Evolutionary conservation across 2,888 invertebrate species (phyloP).

Genomic region (Nymphalis polychloros): DNA sequence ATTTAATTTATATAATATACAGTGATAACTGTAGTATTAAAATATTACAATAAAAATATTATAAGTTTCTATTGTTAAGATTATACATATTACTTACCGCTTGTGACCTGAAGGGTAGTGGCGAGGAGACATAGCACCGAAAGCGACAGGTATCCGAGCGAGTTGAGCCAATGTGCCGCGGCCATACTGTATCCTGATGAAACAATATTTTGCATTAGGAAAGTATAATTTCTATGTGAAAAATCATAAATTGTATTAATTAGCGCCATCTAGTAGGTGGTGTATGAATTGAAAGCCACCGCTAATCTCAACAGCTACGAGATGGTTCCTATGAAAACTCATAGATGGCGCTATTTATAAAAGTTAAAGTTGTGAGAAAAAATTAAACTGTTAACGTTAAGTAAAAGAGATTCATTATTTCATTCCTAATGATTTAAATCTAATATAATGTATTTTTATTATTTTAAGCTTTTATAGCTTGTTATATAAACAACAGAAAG

Average conservation of each 20-base stretch:
- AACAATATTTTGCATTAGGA: not conserved
- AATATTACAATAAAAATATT: too few species aligned
- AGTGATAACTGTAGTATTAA: too few species aligned
- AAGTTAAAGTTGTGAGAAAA: not conserved
- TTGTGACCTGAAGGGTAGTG: constrained; percentile 88
- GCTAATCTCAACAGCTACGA: not conserved
- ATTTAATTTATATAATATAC: too few species aligned
- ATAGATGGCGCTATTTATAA: constrained; percentile 41
- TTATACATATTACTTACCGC: constrained; percentile 82
- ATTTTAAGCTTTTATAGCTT: too few species aligned
- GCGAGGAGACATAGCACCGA: constrained; percentile 88
- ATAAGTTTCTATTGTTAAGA: too few species aligned
- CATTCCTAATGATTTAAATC: too few species aligned
- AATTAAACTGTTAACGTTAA: not conserved
- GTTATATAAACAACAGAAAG: too few species aligned
- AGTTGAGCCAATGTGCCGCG: constrained; percentile 91
- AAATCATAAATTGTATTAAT: not conserved
- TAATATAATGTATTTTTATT: too few species aligned
- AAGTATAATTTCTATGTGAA: not conserved
- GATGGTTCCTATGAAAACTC: not conserved
- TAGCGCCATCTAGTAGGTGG: constrained; percentile 57
- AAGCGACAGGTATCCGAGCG: constrained; percentile 89
- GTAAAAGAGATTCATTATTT: not conserved
- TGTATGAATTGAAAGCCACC: constrained; percentile 36
- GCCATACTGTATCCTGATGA: constrained; percentile 89